Conservation (phyloP, 2,888 invertebrate genomes). For the Myopa testacea region DNA sequence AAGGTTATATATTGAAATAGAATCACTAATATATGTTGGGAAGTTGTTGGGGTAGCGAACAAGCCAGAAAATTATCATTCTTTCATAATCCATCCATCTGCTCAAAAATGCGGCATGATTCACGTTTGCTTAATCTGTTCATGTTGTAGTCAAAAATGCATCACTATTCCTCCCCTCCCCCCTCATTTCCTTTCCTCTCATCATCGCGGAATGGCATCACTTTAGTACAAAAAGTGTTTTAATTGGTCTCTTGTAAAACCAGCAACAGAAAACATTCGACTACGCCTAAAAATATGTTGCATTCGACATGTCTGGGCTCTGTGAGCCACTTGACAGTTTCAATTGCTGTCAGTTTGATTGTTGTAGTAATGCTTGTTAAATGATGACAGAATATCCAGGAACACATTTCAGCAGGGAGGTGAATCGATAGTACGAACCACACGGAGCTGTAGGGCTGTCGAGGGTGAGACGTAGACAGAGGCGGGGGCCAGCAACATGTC, state of each 20-base stretch:
- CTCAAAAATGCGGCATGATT: no score
- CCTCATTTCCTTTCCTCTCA: no score
- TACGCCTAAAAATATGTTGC: neutral
- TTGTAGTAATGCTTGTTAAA: conserved; percentile 24
- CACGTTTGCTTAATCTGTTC: no score
- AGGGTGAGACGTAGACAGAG: neutral
- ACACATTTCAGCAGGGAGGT: conserved; percentile 5
- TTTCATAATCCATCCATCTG: no score
- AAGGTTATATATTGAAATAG: no score
- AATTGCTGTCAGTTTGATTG: conserved; percentile 28
- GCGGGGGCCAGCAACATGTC: neutral
- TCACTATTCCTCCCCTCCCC: no score
- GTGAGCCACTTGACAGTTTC: conserved; percentile 22
- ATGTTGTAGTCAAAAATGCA: no score
- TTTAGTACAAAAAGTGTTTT: neutral
- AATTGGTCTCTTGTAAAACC: conserved; percentile 16
- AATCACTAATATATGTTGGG: no score
- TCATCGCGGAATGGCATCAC: no score
- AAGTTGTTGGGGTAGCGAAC: no score
- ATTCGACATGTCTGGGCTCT: neutral
- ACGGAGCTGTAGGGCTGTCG: neutral
- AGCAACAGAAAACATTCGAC: neutral
- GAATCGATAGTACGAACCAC: neutral
- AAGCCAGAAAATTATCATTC: no score
- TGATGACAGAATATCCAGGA: conserved; percentile 18